Conservation (phyloP, 2,797 vertebrate species). For the Leptoclinus maculatus region DNA sequence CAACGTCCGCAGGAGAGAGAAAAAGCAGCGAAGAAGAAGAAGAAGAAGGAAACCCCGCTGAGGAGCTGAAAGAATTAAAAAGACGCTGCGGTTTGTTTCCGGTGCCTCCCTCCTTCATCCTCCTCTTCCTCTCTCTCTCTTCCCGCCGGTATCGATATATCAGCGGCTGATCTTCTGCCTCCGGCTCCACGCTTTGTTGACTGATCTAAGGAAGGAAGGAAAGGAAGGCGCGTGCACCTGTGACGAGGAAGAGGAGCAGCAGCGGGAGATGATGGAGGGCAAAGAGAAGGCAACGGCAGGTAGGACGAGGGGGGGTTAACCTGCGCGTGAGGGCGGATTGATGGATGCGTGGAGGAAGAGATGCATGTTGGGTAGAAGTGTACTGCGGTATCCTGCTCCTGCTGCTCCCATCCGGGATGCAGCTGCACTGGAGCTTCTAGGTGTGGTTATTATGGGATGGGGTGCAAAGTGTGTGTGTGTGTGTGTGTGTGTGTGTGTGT, state of each 20-base stretch:
- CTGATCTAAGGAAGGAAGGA: conserved; percentile 9
- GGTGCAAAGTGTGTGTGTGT: too few species aligned
- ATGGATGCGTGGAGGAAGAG: conserved; percentile 12
- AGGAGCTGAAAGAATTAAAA: neutral
- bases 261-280: conserved; percentile 72
- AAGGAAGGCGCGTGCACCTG: conserved; percentile 7
- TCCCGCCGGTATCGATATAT: conserved; percentile 29
- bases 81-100: conserved; percentile 6
- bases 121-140: conserved; percentile 13
- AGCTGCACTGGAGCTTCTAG: conserved; percentile 69
- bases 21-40: neutral
- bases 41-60: neutral
- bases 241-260: neutral
- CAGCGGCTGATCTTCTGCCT: conserved; percentile 12
- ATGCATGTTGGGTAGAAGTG: conserved; percentile 57
- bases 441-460: conserved; percentile 80
- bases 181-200: neutral
- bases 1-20: conserved; percentile 58
- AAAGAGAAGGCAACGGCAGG: conserved; percentile 78
- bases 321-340: neutral
- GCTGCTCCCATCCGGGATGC: conserved; percentile 49
- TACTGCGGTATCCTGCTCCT: conserved; percentile 61
- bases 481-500: too few species aligned
- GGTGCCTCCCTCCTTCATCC: neutral
- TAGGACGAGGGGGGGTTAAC: conserved; percentile 38